phyloP scores from a whole-genome alignment of 1,140 invertebrate genomes.

The Bombus ignitus region DNA sequence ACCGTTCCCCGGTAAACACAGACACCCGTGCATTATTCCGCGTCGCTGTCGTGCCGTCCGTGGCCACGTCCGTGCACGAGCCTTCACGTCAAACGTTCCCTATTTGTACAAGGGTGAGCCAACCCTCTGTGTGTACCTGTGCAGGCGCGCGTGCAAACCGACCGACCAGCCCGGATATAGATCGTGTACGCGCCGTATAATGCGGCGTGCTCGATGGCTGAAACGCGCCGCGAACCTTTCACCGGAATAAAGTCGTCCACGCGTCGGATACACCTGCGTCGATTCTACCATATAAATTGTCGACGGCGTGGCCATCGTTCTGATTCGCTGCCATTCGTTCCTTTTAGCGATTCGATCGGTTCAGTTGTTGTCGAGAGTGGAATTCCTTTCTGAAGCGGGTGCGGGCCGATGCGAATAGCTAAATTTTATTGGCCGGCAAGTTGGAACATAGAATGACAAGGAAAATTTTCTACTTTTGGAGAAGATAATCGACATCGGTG shows the following conservation, averaged over 20 bases:
- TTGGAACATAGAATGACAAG: too few relatives aligned
- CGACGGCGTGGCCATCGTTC: background rate
- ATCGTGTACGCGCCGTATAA: constrained; percentile 27
- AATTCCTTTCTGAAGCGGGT: background rate
- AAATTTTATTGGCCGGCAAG: background rate
- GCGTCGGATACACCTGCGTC: constrained; percentile 11
- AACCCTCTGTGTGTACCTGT: constrained; percentile 28
- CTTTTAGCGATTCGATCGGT: background rate
- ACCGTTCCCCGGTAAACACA: constrained; percentile 37
- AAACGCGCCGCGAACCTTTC: constrained; percentile 28
- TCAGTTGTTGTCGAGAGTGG: background rate
- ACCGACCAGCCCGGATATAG: constrained; percentile 25
- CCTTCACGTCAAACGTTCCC: constrained; percentile 36
- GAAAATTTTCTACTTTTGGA: too few relatives aligned
- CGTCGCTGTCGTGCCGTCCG: constrained; percentile 11
- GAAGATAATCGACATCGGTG: too few relatives aligned
- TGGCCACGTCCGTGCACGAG: constrained; percentile 2
- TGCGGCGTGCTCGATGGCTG: background rate
- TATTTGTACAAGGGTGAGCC: constrained; percentile 25
- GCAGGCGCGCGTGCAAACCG: constrained; percentile 36
- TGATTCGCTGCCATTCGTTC: background rate
- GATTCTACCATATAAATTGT: background rate
- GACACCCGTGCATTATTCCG: constrained; percentile 52
- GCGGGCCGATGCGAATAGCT: background rate
- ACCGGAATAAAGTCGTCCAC: constrained; percentile 16